Evolutionary conservation across 1,140 invertebrate species (phyloP).

Genomic region (Aphaenogaster floridana): DNA sequence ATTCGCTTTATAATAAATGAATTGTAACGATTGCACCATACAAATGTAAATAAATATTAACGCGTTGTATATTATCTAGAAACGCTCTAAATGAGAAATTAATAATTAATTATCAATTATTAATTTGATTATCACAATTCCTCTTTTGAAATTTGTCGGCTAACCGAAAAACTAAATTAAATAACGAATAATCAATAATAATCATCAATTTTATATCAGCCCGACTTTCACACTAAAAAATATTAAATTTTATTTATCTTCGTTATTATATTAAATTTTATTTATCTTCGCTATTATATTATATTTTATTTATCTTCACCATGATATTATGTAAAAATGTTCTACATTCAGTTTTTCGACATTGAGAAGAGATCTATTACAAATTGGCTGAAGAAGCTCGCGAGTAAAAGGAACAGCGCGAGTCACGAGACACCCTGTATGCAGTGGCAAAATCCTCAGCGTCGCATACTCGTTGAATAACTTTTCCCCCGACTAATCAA

Average conservation of each 20-base stretch:
- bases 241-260: neutral
- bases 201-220: neutral
- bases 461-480: slow-evolving; percentile 35
- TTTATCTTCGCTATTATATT: neutral
- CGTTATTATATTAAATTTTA: neutral
- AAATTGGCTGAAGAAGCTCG: neutral
- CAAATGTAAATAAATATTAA: slow-evolving; percentile 44
- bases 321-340: neutral
- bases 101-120: slow-evolving; percentile 20
- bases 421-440: neutral
- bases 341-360: neutral
- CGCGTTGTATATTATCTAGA: neutral
- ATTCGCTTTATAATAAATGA: slow-evolving; percentile 25
- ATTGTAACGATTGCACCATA: neutral
- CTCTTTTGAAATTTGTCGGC: slow-evolving; percentile 12
- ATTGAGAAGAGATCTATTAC: neutral
- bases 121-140: slow-evolving; percentile 2
- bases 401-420: neutral
- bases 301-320: neutral
- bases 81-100: slow-evolving; percentile 13
- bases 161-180: slow-evolving; percentile 1
- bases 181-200: slow-evolving; percentile 24
- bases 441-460: neutral
- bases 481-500: slow-evolving; percentile 20
- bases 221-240: neutral